Percentiles rank a stretch among this genome's conserved stretches.
These are phyloP conservation scores for Tanytarsus gracilentus DNA, from an alignment of 2,888 invertebrate species.

Conservation along the genomic window DNA sequence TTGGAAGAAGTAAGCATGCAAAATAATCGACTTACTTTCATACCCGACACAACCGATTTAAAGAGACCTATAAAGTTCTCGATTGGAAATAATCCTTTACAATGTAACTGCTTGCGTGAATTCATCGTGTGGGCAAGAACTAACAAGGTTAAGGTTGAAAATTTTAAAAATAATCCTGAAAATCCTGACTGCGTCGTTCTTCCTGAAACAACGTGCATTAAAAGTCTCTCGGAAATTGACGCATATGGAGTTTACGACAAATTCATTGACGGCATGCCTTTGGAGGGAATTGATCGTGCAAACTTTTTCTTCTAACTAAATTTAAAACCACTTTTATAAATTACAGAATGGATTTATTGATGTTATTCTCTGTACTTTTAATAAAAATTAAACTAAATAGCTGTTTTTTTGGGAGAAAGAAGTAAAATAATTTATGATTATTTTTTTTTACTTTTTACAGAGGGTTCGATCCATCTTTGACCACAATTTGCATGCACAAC, in stretches of 20 bases:
- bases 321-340: neutral
- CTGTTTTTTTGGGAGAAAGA: too few relatives aligned
- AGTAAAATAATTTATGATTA: too few relatives aligned
- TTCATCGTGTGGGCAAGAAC: neutral
- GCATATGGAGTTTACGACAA: neutral
- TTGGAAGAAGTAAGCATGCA: neutral
- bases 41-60: neutral
- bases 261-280: neutral
- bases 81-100: neutral
- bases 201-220: neutral
- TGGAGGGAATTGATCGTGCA: neutral
- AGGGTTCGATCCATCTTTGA: too few relatives aligned
- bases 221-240: neutral
- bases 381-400: too few relatives aligned
- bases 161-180: neutral
- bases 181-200: neutral
- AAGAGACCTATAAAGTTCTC: neutral
- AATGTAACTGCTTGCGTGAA: constrained; percentile 1
- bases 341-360: neutral
- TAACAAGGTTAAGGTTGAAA: neutral
- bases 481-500: too few relatives aligned
- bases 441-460: too few relatives aligned
- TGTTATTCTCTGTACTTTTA: neutral
- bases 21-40: neutral
- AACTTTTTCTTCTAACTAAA: neutral